phyloP scores from a whole-genome alignment of 1,140 invertebrate species.

The Melipona quadrifasciata region DNA sequence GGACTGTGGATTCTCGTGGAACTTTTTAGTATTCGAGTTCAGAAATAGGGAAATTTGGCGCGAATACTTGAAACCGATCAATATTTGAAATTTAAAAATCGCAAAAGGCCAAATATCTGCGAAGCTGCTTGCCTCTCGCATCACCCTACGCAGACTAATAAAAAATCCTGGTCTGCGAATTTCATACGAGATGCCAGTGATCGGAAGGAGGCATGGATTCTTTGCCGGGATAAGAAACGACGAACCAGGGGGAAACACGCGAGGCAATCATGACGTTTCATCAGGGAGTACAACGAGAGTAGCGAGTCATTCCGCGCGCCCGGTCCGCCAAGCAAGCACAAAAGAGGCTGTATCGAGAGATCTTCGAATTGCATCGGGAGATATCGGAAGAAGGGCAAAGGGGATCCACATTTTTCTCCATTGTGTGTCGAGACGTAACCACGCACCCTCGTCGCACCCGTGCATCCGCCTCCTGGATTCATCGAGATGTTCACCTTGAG shows the following conservation, averaged over 20 bases:
- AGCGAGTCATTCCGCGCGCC: slow-evolving; percentile 32
- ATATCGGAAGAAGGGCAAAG: slow-evolving; percentile 47
- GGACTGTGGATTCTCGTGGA: too few species aligned
- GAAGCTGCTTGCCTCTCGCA: too few species aligned
- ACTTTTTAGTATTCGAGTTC: too few species aligned
- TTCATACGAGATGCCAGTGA: neutral
- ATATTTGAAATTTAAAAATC: too few species aligned
- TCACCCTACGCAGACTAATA: too few species aligned
- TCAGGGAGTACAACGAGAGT: slow-evolving; percentile 10
- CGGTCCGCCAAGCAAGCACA: slow-evolving; percentile 35
- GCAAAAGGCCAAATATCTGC: too few species aligned
- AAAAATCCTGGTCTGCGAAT: neutral
- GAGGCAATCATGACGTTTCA: slow-evolving; percentile 43
- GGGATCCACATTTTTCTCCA: slow-evolving; percentile 45
- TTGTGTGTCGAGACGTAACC: slow-evolving; percentile 48
- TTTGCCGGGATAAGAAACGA: neutral
- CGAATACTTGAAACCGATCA: too few species aligned
- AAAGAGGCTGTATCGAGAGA: slow-evolving; percentile 23
- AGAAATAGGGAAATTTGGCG: too few species aligned
- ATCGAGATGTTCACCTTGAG: slow-evolving; percentile 52
- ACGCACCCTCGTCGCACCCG: slow-evolving; percentile 9
- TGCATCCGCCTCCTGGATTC: slow-evolving; percentile 55
- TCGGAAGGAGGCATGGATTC: neutral
- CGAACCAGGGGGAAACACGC: neutral
- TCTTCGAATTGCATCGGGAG: slow-evolving; percentile 27